These are phyloP conservation scores for Zoroaster sp. DNA, from an alignment of 53 echinoderm and acorn worm genomes.

Conservation along the genomic window DNA sequence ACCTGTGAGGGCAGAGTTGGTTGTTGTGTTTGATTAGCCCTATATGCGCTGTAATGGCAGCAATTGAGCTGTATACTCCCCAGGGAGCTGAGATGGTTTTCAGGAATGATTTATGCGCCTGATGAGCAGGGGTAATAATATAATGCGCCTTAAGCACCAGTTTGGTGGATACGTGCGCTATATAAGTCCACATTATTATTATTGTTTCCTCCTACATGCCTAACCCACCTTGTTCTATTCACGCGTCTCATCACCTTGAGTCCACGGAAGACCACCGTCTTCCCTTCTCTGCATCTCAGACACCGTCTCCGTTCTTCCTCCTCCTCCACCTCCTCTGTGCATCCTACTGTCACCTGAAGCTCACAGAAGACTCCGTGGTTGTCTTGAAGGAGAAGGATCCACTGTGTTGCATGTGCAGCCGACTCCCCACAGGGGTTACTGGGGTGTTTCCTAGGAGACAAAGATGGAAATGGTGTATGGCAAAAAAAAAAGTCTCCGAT, in stretches of 20 bases:
- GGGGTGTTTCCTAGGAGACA: background rate
- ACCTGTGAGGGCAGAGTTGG: too few species aligned
- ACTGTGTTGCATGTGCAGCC: background rate
- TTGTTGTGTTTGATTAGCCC: too few species aligned
- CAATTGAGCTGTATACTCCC: too few species aligned
- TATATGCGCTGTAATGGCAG: too few species aligned
- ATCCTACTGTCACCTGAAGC: slow-evolving; percentile 51
- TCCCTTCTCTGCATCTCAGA: slow-evolving; percentile 53
- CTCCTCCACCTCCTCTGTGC: slow-evolving; percentile 6
- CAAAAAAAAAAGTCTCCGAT: too few species aligned
- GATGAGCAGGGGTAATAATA: too few species aligned
- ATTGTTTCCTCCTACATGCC: background rate
- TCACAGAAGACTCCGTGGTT: slow-evolving; percentile 75
- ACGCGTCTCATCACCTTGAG: slow-evolving; percentile 67
- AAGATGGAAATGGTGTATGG: too few species aligned
- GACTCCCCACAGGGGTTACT: background rate
- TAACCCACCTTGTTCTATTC: slow-evolving; percentile 59
- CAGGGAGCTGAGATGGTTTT: too few species aligned
- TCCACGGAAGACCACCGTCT: slow-evolving; percentile 58
- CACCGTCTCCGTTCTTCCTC: slow-evolving; percentile 35
- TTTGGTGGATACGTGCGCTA: too few species aligned
- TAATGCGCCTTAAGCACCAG: too few species aligned
- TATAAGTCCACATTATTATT: too few species aligned
- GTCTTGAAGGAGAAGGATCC: slow-evolving; percentile 73
- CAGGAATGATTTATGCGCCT: too few species aligned